These are phyloP conservation scores for Passer domesticus DNA, from an alignment of 2,113 vertebrate species.

Conservation along the genomic window DNA sequence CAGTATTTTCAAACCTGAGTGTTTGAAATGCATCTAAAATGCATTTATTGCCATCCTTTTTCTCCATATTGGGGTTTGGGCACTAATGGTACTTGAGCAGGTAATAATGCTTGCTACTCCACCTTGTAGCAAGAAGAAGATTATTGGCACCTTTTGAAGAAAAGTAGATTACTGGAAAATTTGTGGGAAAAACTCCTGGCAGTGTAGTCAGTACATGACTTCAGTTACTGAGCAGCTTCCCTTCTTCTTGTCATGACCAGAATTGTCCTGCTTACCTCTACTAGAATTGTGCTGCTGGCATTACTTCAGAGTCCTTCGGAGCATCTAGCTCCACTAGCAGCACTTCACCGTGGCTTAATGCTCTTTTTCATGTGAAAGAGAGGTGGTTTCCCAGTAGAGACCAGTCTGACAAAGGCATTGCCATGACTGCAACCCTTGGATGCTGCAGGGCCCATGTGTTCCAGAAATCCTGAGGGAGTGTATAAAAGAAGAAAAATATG, in stretches of 20 bases:
- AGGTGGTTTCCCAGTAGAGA: neutral
- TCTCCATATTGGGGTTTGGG: neutral
- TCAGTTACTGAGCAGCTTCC: neutral
- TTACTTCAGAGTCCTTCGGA: fast-evolving
- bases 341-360: neutral
- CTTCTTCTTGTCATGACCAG: neutral
- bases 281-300: neutral
- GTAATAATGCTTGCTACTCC: neutral
- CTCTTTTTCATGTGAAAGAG: neutral
- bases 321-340: neutral
- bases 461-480: neutral
- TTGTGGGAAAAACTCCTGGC: neutral
- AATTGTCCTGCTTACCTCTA: neutral
- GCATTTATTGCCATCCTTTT: neutral
- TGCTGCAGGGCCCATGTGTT: neutral
- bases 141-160: neutral
- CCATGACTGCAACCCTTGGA: neutral
- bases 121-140: neutral
- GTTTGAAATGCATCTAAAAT: neutral
- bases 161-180: neutral
- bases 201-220: neutral
- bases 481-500: neutral
- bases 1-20: neutral
- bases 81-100: neutral
- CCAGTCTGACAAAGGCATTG: neutral